Base-by-base conservation (phyloP, 2,797 vertebrate genomes). In the Ataeniobius toweri region DNA sequence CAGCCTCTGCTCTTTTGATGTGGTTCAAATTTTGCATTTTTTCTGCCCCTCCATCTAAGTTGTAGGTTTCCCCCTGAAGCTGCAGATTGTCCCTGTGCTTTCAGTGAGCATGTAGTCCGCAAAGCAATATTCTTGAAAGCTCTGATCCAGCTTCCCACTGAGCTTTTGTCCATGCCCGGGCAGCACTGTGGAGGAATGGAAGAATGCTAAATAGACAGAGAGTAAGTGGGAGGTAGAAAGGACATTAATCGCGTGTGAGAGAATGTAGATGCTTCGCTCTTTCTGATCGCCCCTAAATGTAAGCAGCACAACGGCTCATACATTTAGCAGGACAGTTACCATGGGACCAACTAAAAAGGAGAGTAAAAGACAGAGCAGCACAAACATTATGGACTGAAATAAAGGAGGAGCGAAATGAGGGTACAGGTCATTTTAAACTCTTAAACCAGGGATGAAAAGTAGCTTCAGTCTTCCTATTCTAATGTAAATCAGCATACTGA, bases 61-160 rank as follows among this genome's bases (percentile, higher is more conserved):
- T 83, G 80, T 0, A 77, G 72, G 70, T 82, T 90, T 92, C 76
- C 76, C 75, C 88, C 91, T 94, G 92, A 93, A 88, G 74, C 88
- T 92, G 93, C 91, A 93, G 81, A 92, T 88, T 86, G 78, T 75
- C 77, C 73, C 80, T 71, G 46, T 77, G 72, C 55, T 81, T 81
- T 75, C 36, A 73, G 6, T 6, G 70, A 85, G 68, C 93, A 89
- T 75, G 80, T 89, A 89, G 90, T 88, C 88, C 5, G 48, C 91
- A 89, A 86, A 83, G 89, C 85, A 94, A 93, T 94, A 94, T 92
- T 91, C 89, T 85, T 93, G 92, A 95, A 93, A 95, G 94, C 94
- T 85, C 88, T 89, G 44, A 9, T 84, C 84, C 63, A 28, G 85
- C 86, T 89, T 91, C 94, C 93, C 89, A 92, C 88, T 53, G 87